Percentiles rank a stretch among this genome's conserved stretches.
Evolutionary conservation across 2,797 vertebrate genomes (phyloP).

Genomic region (Anniella stebbinsi): DNA sequence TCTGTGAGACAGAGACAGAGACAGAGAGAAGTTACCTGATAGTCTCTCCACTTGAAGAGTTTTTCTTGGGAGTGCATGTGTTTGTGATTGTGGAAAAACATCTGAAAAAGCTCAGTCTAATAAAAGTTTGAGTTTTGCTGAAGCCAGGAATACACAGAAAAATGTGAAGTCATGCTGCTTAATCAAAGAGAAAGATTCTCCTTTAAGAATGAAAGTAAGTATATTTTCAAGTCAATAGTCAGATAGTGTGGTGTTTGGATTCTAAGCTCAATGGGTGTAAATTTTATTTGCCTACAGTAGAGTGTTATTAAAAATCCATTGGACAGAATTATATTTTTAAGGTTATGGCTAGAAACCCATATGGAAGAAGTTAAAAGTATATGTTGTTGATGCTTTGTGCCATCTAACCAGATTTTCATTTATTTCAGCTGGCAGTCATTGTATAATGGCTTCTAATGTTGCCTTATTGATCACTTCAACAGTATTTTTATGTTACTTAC

Average conservation of each 20-base stretch:
- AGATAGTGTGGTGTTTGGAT: neutral
- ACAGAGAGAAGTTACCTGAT: neutral
- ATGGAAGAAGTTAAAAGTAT: conserved; percentile 12
- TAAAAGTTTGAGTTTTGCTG: neutral
- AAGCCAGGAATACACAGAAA: neutral
- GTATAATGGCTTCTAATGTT: neutral
- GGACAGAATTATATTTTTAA: neutral
- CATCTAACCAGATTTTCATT: neutral
- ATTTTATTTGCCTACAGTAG: neutral
- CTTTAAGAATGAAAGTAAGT: neutral
- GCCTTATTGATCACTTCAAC: conserved; percentile 8
- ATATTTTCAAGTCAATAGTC: neutral
- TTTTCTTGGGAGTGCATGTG: neutral
- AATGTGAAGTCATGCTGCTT: neutral
- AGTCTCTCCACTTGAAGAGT: neutral
- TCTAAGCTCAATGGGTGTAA: neutral
- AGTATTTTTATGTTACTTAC: conserved; percentile 49
- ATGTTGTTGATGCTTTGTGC: neutral
- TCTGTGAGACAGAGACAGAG: no score
- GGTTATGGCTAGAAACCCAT: neutral
- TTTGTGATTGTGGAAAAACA: neutral
- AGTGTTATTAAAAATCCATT: neutral
- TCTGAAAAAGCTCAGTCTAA: neutral
- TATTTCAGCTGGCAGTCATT: neutral
- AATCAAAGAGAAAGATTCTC: neutral